These are phyloP conservation scores for Xiphias gladius DNA, from an alignment of 2,113 vertebrate genomes.

Conservation along the genomic window DNA sequence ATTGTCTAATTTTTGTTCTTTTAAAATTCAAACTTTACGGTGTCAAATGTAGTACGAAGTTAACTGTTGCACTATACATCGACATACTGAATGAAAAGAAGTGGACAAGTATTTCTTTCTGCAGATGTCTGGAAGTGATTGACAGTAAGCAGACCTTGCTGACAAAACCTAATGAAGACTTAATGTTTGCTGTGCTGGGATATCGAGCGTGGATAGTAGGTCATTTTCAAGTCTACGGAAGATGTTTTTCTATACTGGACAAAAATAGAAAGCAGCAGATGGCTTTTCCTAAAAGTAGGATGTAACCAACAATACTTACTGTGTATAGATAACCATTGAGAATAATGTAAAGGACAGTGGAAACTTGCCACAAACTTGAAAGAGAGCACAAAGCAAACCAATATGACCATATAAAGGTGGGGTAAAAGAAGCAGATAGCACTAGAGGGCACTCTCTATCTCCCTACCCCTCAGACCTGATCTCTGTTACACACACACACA, in stretches of 20 bases:
- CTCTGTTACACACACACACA: conserved; percentile 8
- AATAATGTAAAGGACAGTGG: neutral
- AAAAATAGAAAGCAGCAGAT: conserved; percentile 18
- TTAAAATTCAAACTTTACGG: neutral
- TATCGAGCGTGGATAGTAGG: neutral
- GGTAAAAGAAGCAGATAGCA: conserved; percentile 67
- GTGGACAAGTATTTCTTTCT: neutral
- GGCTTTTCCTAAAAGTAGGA: neutral
- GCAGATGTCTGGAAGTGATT: neutral
- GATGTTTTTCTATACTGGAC: neutral
- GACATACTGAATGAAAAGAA: neutral
- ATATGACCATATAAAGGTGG: conserved; percentile 6
- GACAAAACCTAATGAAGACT: conserved; percentile 23
- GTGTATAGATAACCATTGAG: neutral
- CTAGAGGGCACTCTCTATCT: conserved; percentile 82
- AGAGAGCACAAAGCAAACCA: neutral
- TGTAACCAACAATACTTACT: neutral
- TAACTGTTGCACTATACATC: neutral
- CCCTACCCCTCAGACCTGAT: conserved; percentile 53
- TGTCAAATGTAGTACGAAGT: conserved; percentile 9
- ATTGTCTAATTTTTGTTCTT: neutral
- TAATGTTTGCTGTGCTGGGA: conserved; percentile 17
- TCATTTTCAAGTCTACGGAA: neutral
- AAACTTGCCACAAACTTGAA: neutral
- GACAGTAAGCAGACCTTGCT: neutral